Evolutionary conservation across 2,797 vertebrate species (phyloP).

Genomic region (Schizopygopsis malacanthus): DNA sequence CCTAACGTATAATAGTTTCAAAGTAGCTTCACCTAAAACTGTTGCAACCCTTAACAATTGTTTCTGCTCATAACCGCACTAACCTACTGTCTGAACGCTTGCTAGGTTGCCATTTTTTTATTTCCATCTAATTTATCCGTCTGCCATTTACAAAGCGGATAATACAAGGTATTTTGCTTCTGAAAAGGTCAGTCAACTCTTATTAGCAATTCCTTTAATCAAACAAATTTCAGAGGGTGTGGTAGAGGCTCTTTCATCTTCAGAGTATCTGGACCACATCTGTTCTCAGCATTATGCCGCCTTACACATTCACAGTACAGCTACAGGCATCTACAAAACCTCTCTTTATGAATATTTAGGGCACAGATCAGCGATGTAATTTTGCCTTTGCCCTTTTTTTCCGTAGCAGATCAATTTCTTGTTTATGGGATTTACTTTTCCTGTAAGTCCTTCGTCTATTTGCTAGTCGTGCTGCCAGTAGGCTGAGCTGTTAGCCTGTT

Average conservation of each 20-base stretch:
- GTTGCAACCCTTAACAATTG: neutral
- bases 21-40: neutral
- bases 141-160: constrained; percentile 34
- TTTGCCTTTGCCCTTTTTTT: constrained; percentile 28
- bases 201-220: constrained; percentile 45
- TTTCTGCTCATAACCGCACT: neutral
- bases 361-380: neutral
- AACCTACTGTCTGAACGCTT: neutral
- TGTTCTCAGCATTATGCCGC: neutral
- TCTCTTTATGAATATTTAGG: constrained; percentile 17
- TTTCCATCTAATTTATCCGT: constrained; percentile 18
- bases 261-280: constrained; percentile 29
- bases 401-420: neutral
- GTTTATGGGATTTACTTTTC: constrained; percentile 32
- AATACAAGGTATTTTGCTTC: constrained; percentile 37
- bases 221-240: constrained; percentile 32
- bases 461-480: constrained; percentile 8
- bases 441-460: constrained; percentile 5
- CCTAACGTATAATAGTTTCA: neutral
- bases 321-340: neutral
- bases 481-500: constrained; percentile 42
- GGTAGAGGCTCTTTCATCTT: constrained; percentile 33
- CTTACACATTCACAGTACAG: neutral
- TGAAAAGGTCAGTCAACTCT: constrained; percentile 51
- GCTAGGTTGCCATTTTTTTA: neutral